Evolutionary conservation across 2,888 invertebrate genomes (phyloP).

Genomic region (Perdita meconis): DNA sequence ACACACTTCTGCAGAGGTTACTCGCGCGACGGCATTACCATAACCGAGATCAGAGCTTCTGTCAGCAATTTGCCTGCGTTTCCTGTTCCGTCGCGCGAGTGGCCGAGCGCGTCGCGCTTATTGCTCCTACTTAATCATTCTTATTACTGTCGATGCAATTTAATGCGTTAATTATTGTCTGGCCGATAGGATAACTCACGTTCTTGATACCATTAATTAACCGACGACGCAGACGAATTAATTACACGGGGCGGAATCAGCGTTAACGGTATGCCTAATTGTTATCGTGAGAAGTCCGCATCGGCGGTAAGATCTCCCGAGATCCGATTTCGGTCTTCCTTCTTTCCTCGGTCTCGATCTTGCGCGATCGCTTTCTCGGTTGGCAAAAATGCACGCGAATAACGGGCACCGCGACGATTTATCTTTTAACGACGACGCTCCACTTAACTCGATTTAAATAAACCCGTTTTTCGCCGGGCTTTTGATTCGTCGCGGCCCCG

Average conservation of each 20-base stretch:
- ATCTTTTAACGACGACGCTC: conserved; percentile 4
- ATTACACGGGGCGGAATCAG: background rate
- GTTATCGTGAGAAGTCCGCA: background rate
- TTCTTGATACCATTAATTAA: conserved; percentile 28
- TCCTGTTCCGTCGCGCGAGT: conserved; percentile 12
- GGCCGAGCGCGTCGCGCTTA: background rate
- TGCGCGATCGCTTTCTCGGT: background rate
- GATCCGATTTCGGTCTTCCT: conserved; percentile 3
- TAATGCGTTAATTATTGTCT: conserved; percentile 31
- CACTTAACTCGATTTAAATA: conserved; percentile 2
- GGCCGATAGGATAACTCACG: conserved; percentile 8
- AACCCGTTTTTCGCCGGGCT: background rate
- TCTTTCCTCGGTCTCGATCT: too few relatives aligned
- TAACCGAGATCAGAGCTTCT: conserved; percentile 49
- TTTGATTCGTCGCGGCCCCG: background rate
- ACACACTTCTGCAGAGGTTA: background rate
- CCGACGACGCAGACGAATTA: conserved; percentile 13
- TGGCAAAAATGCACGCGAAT: background rate
- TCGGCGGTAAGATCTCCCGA: background rate
- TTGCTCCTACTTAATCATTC: conserved; percentile 1
- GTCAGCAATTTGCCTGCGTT: conserved; percentile 40
- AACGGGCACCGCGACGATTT: background rate
- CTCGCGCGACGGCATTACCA: conserved; percentile 28
- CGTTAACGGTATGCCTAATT: too few relatives aligned
- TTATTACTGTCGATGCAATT: conserved; percentile 16